These are phyloP conservation scores for Nomada ruficornis DNA, from an alignment of 2,888 invertebrate genomes.

Conservation along the genomic window DNA sequence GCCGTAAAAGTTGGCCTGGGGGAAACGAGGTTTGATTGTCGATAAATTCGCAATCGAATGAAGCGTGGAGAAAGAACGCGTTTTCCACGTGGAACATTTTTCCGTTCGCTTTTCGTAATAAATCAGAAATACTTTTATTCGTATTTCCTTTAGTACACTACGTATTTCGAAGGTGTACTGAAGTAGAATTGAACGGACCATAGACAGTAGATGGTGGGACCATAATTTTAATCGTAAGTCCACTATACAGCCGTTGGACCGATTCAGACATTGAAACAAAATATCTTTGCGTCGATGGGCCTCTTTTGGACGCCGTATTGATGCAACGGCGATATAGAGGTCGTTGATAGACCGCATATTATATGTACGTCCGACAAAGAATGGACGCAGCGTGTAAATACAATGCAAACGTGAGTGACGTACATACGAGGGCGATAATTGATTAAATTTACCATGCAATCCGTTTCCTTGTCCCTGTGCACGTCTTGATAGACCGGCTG, in stretches of 20 bases:
- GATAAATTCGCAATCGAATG: background rate
- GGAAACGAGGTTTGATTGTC: background rate
- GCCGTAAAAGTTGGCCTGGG: background rate
- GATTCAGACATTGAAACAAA: background rate
- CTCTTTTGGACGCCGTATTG: background rate
- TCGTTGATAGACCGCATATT: background rate
- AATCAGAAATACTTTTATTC: too few species aligned
- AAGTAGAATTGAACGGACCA: too few species aligned
- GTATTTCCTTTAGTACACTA: too few species aligned
- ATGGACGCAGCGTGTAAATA: background rate
- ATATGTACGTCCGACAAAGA: background rate
- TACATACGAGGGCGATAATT: conserved; percentile 27
- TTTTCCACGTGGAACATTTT: too few species aligned
- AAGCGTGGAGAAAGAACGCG: too few species aligned
- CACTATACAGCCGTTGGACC: background rate
- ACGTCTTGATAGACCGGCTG: conserved; percentile 22
- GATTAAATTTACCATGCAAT: conserved; percentile 42
- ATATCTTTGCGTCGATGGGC: background rate
- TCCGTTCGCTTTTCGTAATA: too few species aligned
- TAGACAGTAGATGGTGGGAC: too few species aligned
- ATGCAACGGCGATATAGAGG: background rate
- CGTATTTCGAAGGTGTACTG: too few species aligned
- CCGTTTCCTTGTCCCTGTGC: conserved; percentile 14
- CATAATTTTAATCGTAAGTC: too few species aligned
- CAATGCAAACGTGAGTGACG: conserved; percentile 8